Percentiles rank a stretch among this genome's conserved stretches.
phyloP scores from a whole-genome alignment of 2,888 invertebrate genomes.

The Arrhopalites spinosus region DNA sequence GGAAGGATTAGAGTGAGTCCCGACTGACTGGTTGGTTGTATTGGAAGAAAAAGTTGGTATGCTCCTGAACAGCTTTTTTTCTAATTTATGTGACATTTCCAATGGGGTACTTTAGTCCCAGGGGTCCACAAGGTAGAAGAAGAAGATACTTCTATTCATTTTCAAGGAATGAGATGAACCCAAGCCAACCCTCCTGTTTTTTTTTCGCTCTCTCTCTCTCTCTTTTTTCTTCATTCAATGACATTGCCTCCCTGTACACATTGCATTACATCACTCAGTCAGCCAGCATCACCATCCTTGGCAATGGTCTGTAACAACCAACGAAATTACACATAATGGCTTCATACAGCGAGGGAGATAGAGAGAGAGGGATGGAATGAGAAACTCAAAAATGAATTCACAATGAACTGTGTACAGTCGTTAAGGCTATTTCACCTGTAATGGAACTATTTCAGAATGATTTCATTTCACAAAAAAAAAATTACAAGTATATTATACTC shows the following conservation, averaged over 20 bases:
- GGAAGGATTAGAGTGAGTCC: slow-evolving; percentile 5
- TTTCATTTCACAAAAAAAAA: slow-evolving; percentile 8
- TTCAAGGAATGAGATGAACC: slow-evolving; percentile 26
- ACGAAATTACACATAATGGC: slow-evolving; percentile 47
- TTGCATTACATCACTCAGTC: slow-evolving; percentile 36
- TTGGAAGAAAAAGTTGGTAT: slow-evolving; percentile 28
- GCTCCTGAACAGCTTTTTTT: slow-evolving; percentile 38
- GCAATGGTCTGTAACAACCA: slow-evolving; percentile 32
- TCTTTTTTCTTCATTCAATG: slow-evolving; percentile 31
- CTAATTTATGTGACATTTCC: slow-evolving; percentile 55
- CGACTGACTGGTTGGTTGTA: slow-evolving; percentile 6
- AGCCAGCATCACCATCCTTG: slow-evolving; percentile 19
- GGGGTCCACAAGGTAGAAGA: slow-evolving; percentile 45
- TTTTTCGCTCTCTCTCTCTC: slow-evolving; percentile 6
- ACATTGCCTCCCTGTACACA: slow-evolving; percentile 33
- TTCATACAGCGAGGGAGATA: slow-evolving; percentile 40
- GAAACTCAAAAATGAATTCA: slow-evolving; percentile 23
- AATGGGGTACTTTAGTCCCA: slow-evolving; percentile 55
- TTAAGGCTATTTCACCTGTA: slow-evolving; percentile 31
- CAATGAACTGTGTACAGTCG: slow-evolving; percentile 31
- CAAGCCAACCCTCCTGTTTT: slow-evolving; percentile 27
- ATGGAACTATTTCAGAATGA: slow-evolving; percentile 20
- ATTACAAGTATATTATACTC: not conserved
- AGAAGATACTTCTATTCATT: slow-evolving; percentile 18
- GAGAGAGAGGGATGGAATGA: slow-evolving; percentile 10